Evolutionary conservation across 2,888 invertebrate species (phyloP).

Genomic region (Ptilodon capucinus): DNA sequence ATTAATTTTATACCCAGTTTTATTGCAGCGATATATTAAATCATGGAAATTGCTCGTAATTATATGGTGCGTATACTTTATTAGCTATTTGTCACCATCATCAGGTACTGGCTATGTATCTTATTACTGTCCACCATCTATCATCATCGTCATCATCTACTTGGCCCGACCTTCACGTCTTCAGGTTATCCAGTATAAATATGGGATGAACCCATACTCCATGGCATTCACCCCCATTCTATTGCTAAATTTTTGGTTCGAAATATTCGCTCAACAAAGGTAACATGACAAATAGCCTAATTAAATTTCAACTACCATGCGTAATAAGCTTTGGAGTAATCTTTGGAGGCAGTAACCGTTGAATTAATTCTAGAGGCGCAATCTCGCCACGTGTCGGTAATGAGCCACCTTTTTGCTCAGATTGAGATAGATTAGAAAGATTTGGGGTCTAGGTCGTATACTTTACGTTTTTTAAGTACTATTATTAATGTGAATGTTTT

Average conservation of each 20-base stretch:
- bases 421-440: background rate
- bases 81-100: background rate
- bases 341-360: background rate
- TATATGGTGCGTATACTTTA: constrained; percentile 57
- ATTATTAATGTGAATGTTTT: too few species aligned
- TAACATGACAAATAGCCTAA: background rate
- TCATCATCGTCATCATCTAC: too few species aligned
- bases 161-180: too few species aligned
- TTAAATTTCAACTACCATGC: background rate
- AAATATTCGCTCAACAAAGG: background rate
- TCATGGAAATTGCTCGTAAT: constrained; percentile 72
- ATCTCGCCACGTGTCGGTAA: background rate
- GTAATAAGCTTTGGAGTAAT: background rate
- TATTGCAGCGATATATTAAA: constrained; percentile 2
- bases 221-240: background rate
- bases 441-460: too few species aligned
- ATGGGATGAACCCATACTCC: background rate
- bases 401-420: background rate
- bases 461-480: too few species aligned
- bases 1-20: background rate
- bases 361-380: background rate
- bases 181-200: too few species aligned
- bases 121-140: too few species aligned
- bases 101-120: background rate
- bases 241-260: background rate